Conservation (phyloP, 2,888 invertebrate species). For the Noctua pronuba region DNA sequence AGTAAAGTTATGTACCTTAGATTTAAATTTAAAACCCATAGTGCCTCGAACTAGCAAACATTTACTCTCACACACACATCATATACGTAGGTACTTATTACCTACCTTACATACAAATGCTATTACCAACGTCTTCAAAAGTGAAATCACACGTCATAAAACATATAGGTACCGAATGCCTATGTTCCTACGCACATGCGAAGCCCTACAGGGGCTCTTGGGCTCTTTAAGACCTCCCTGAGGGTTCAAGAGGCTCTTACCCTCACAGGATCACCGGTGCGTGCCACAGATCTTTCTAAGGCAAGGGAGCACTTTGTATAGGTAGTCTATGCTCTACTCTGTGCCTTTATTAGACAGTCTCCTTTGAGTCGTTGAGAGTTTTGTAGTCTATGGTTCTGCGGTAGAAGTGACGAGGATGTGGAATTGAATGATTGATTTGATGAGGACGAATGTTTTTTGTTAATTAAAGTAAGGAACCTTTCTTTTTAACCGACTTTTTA, state of each 20-base stretch:
- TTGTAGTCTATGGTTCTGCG: constrained; percentile 24
- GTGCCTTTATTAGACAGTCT: constrained; percentile 52
- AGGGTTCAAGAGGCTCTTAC: constrained; percentile 44
- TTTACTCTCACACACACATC: background rate
- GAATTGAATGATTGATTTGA: constrained; percentile 20
- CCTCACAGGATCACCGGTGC: constrained; percentile 59
- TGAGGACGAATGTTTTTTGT: background rate
- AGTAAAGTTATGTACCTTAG: no score
- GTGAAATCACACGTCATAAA: constrained; percentile 39
- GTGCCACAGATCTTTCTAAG: constrained; percentile 61
- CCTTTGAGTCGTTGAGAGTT: constrained; percentile 50
- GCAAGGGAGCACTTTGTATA: constrained; percentile 49
- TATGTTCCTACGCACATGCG: constrained; percentile 32
- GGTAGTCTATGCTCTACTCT: constrained; percentile 44
- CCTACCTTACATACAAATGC: constrained; percentile 19
- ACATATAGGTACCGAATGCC: constrained; percentile 14
- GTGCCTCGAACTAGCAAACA: background rate
- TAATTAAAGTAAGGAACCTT: background rate
- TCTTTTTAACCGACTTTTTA: background rate
- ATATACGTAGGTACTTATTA: background rate
- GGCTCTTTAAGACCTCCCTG: constrained; percentile 42
- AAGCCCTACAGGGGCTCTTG: constrained; percentile 12
- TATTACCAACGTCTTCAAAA: constrained; percentile 36
- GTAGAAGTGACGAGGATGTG: background rate
- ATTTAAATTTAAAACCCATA: background rate